phyloP scores from a whole-genome alignment of 2,113 vertebrate species.

The Tautogolabrus adspersus region DNA sequence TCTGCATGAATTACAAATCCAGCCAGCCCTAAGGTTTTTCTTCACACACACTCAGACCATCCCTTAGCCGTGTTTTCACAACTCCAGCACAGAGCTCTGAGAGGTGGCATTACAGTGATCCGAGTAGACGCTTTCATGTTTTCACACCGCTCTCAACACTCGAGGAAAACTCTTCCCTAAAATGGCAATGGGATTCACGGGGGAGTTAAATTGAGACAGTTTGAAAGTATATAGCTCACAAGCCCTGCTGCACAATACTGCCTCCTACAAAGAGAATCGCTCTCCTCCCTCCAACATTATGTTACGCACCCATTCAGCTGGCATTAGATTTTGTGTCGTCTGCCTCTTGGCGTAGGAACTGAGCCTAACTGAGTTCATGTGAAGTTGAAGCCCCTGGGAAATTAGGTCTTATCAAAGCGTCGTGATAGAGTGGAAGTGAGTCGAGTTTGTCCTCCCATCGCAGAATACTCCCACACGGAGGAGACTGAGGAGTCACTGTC shows the following conservation, averaged over 20 bases:
- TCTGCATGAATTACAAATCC: slow-evolving; percentile 10
- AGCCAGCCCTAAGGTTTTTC: slow-evolving; percentile 14
- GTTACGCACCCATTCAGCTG: slow-evolving; percentile 44
- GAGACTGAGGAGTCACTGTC: slow-evolving; percentile 38
- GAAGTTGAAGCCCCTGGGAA: slow-evolving; percentile 73
- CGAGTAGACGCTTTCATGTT: slow-evolving; percentile 46
- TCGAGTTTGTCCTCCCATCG: slow-evolving; percentile 55
- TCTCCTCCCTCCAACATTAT: slow-evolving; percentile 35
- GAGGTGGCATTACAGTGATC: slow-evolving; percentile 51
- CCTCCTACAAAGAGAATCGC: slow-evolving; percentile 39
- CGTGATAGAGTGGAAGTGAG: slow-evolving; percentile 66
- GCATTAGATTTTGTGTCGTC: slow-evolving; percentile 60
- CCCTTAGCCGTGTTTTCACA: slow-evolving; percentile 56
- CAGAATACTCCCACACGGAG: slow-evolving; percentile 23
- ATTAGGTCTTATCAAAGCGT: slow-evolving; percentile 76
- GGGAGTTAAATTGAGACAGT: slow-evolving; percentile 68
- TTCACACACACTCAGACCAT: not conserved
- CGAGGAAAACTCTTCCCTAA: slow-evolving; percentile 65
- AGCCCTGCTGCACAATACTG: slow-evolving; percentile 42
- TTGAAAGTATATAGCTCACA: slow-evolving; percentile 63
- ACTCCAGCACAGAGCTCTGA: slow-evolving; percentile 40
- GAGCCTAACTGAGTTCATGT: slow-evolving; percentile 64
- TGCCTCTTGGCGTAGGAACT: slow-evolving; percentile 57
- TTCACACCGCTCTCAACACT: slow-evolving; percentile 57
- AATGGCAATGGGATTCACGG: slow-evolving; percentile 68